Conservation (phyloP, 2,797 vertebrate species). For the Enteromius treurensis region DNA sequence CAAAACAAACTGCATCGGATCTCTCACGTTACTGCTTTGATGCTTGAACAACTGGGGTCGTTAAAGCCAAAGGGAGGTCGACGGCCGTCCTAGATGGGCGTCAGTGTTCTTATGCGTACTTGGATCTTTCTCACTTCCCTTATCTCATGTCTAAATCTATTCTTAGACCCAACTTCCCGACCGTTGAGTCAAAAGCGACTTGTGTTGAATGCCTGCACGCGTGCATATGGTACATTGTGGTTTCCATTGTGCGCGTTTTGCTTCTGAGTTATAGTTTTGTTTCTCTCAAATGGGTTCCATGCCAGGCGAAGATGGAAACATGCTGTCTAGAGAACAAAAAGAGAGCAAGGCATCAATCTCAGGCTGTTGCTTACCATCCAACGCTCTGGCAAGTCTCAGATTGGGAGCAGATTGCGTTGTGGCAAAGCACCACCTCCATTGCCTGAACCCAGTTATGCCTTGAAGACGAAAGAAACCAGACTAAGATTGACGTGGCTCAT, state of each 20-base stretch:
- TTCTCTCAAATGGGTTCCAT: conserved; percentile 66
- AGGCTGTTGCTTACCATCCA: conserved; percentile 42
- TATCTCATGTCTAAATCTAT: conserved; percentile 3
- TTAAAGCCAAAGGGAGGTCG: conserved; percentile 74
- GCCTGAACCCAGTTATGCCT: conserved; percentile 28
- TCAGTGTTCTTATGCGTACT: conserved; percentile 14
- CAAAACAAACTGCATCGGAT: conserved; percentile 48
- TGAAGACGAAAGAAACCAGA: conserved; percentile 15
- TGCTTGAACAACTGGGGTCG: conserved; percentile 75
- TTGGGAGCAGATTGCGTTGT: conserved; percentile 51
- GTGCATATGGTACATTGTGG: conserved; percentile 17
- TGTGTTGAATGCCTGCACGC: conserved; percentile 25
- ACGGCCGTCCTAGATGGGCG: conserved; percentile 59
- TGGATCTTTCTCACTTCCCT: conserved; percentile 24
- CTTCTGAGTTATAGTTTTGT: conserved; percentile 67
- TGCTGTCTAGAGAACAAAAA: conserved; percentile 54
- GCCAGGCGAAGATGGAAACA: conserved; percentile 50
- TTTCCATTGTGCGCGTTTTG: conserved; percentile 44
- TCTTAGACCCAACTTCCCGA: conserved; percentile 27
- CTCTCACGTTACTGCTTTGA: conserved; percentile 68
- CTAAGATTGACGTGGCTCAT: conserved; percentile 17
- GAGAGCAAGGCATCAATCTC: conserved; percentile 48
- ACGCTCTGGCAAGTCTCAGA: conserved; percentile 44
- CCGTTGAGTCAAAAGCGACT: conserved; percentile 31
- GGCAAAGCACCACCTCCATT: conserved; percentile 12